phyloP scores from a whole-genome alignment of 2,113 vertebrate species.

The Triplophysa dalaica region DNA sequence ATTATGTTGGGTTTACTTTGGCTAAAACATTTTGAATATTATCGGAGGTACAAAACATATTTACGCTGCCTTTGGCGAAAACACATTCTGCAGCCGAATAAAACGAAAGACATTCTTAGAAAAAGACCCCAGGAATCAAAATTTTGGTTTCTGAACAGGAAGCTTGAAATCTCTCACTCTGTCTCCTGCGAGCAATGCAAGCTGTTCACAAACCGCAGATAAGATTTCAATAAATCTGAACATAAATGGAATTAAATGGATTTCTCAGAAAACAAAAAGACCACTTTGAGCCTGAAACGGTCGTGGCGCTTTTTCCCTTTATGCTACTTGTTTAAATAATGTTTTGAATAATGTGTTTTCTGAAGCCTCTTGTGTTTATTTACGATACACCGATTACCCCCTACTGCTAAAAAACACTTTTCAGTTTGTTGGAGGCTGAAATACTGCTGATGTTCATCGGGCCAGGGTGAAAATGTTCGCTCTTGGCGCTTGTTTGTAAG shows the following conservation, averaged over 20 bases:
- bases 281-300: not conserved
- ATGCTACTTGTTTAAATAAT: constrained; percentile 50
- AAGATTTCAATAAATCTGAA: not conserved
- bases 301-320: constrained; percentile 20
- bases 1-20: not conserved
- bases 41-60: not conserved
- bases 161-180: constrained; percentile 13
- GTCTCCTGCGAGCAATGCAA: constrained; percentile 19
- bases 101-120: not conserved
- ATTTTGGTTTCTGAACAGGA: not conserved
- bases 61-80: constrained; percentile 4
- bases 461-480: not conserved
- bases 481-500: constrained; percentile 27
- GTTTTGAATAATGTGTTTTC: constrained; percentile 48
- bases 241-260: not conserved
- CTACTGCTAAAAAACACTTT: constrained; percentile 50
- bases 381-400: constrained; percentile 31
- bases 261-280: not conserved
- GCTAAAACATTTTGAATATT: constrained; percentile 2
- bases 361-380: constrained; percentile 30
- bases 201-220: not conserved
- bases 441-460: constrained; percentile 26
- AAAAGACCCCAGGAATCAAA: not conserved
- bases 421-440: constrained; percentile 42
- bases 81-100: not conserved